Percentiles rank a stretch among this genome's conserved stretches.
Evolutionary conservation across 2,113 vertebrate genomes (phyloP).

Genomic region (Buteo buteo): DNA sequence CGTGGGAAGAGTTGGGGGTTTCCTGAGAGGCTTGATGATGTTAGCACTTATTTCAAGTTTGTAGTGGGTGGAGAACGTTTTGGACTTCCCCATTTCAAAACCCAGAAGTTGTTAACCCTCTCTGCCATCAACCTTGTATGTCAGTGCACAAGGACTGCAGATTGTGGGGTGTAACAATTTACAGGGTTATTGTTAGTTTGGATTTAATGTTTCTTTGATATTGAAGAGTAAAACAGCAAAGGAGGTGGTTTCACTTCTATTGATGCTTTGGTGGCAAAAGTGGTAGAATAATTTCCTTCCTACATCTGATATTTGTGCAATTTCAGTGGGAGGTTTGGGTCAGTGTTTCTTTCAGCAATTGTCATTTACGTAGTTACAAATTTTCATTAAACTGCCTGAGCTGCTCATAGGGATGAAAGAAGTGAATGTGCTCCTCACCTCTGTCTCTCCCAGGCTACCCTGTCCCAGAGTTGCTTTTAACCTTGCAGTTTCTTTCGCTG

Average conservation of each 20-base stretch:
- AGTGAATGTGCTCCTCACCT: neutral
- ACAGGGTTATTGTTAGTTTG: neutral
- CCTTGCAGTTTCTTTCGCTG: neutral
- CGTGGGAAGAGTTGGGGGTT: neutral
- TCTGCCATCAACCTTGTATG: neutral
- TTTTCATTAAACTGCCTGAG: neutral
- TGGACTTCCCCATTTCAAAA: neutral
- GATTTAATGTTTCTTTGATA: neutral
- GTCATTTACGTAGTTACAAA: rapidly evolving
- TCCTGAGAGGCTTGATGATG: neutral
- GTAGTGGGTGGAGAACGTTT: neutral
- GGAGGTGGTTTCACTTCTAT: neutral
- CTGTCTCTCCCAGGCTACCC: neutral
- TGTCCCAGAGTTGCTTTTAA: neutral
- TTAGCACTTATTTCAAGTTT: neutral
- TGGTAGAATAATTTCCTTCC: neutral
- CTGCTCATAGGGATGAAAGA: neutral
- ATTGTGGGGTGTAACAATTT: neutral
- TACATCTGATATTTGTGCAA: neutral
- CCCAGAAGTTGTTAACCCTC: neutral
- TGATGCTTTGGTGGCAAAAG: neutral
- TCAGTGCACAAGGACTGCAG: neutral
- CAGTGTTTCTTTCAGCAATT: neutral
- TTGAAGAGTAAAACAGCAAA: neutral
- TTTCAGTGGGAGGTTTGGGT: neutral